Percentiles rank a stretch among this genome's conserved stretches.
Evolutionary conservation across 1,140 invertebrate species (phyloP).

Genomic region (Pseudomyrmex cubaensis): DNA sequence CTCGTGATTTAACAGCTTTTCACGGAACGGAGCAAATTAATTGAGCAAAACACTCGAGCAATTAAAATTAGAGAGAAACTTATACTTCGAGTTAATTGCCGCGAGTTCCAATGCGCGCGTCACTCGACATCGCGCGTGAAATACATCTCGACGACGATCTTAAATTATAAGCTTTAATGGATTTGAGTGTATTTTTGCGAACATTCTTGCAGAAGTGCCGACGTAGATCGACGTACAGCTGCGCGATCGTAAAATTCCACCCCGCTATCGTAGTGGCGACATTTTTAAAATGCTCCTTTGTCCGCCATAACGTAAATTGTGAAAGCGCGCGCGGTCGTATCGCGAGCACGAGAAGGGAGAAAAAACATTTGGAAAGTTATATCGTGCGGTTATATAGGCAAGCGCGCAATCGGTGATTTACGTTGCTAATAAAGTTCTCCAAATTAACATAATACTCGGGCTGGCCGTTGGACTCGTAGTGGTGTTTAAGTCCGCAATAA

Average conservation of each 20-base stretch:
- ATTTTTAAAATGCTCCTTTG: slow-evolving; percentile 63
- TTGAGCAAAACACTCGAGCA: slow-evolving; percentile 40
- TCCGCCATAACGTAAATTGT: slow-evolving; percentile 22
- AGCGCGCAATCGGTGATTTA: slow-evolving; percentile 73
- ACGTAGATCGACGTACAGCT: slow-evolving; percentile 39
- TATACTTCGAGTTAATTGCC: background rate
- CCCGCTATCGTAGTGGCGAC: slow-evolving; percentile 20
- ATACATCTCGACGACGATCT: slow-evolving; percentile 52
- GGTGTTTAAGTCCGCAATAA: slow-evolving; percentile 68
- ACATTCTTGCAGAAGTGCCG: slow-evolving; percentile 16
- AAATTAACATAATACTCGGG: slow-evolving; percentile 77
- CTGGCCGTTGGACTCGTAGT: slow-evolving; percentile 70
- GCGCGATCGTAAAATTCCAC: slow-evolving; percentile 69
- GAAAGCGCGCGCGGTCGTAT: background rate
- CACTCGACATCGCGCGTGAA: slow-evolving; percentile 22
- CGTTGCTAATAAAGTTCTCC: slow-evolving; percentile 77
- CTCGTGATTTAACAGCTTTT: too few relatives aligned
- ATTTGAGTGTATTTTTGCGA: slow-evolving; percentile 60
- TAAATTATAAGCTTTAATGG: slow-evolving; percentile 69
- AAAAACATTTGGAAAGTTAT: slow-evolving; percentile 30
- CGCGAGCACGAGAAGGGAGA: background rate
- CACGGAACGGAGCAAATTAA: slow-evolving; percentile 35
- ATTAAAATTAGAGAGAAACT: slow-evolving; percentile 33
- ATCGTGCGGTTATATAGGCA: background rate
- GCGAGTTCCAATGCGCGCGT: background rate